A percentile compares a stretch with the other conserved stretches of the same genome.
phyloP scores from a whole-genome alignment of 2,797 vertebrate species.

The Erethizon dorsatum region DNA sequence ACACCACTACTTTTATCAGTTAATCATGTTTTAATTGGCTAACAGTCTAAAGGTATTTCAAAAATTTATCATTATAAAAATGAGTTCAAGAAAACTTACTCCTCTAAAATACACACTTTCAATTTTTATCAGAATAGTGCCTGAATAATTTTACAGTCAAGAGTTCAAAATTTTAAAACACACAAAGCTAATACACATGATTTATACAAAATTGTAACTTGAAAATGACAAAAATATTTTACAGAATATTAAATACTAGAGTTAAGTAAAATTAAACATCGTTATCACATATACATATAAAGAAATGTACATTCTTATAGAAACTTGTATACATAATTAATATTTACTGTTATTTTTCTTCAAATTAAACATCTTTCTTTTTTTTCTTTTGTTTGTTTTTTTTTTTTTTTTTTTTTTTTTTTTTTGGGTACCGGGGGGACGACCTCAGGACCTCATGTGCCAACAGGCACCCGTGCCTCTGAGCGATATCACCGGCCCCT shows the following conservation, averaged over 20 bases:
- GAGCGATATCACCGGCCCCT: no score
- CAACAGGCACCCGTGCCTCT: no score
- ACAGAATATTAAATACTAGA: slow-evolving; percentile 65
- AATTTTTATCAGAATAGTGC: slow-evolving; percentile 62
- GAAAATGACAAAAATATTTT: slow-evolving; percentile 63
- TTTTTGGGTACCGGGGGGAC: no score
- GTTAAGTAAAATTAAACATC: slow-evolving; percentile 73
- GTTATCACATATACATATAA: slow-evolving; percentile 64
- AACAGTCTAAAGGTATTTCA: slow-evolving; percentile 41
- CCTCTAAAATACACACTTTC: not conserved
- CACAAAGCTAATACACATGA: slow-evolving; percentile 56
- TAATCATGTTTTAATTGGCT: slow-evolving; percentile 68
- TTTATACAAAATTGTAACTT: slow-evolving; percentile 71
- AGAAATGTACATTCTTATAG: slow-evolving; percentile 62
- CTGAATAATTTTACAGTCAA: slow-evolving; percentile 59
- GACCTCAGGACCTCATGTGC: no score
- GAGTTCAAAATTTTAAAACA: slow-evolving; percentile 74
- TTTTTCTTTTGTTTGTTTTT: not conserved
- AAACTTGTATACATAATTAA: slow-evolving; percentile 67
- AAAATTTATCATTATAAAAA: slow-evolving; percentile 59
- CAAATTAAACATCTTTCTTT: slow-evolving; percentile 66
- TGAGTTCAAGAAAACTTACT: slow-evolving; percentile 55
- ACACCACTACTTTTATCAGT: slow-evolving; percentile 43
- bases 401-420: not conserved
- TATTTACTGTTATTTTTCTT: slow-evolving; percentile 55